These are phyloP conservation scores for Nomada ruficornis DNA, from an alignment of 2,888 invertebrate species.

Conservation along the genomic window DNA sequence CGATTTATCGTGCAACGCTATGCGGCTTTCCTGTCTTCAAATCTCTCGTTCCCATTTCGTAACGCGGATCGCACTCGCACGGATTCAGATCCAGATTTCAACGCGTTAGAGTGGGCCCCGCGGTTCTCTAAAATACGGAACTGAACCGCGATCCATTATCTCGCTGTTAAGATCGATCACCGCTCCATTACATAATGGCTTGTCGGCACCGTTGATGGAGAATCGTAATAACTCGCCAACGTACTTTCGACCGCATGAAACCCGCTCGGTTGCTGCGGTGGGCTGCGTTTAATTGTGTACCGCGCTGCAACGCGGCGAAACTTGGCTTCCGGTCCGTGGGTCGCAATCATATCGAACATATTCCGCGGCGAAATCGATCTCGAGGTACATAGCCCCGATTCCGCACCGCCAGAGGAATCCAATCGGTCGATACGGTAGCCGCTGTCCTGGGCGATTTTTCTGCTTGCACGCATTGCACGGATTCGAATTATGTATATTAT, in stretches of 20 bases:
- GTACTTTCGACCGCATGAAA: constrained; percentile 61
- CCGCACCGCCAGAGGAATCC: constrained; percentile 52
- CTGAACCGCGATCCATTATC: constrained; percentile 62
- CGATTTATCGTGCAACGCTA: neutral
- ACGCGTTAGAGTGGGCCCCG: constrained; percentile 17
- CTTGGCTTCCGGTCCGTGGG: constrained; percentile 54
- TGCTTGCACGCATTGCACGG: neutral
- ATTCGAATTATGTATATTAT: neutral
- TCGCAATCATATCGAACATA: constrained; percentile 69
- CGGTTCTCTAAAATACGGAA: constrained; percentile 57
- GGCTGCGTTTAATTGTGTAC: constrained; percentile 63
- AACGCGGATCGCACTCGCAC: constrained; percentile 36
- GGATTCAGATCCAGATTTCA: constrained; percentile 27
- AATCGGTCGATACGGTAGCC: constrained; percentile 59
- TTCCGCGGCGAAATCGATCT: constrained; percentile 56
- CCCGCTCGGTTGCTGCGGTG: constrained; percentile 47
- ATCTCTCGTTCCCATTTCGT: constrained; percentile 39
- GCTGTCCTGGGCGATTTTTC: constrained; percentile 46
- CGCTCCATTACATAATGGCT: constrained; percentile 62
- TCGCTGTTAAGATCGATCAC: constrained; percentile 69
- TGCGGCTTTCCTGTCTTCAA: neutral
- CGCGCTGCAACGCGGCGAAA: constrained; percentile 38
- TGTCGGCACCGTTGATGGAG: constrained; percentile 68
- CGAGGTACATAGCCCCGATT: constrained; percentile 51
- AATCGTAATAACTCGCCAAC: constrained; percentile 66